phyloP scores from a whole-genome alignment of 1,140 invertebrate species.

The Maconellicoccus hirsutus region DNA sequence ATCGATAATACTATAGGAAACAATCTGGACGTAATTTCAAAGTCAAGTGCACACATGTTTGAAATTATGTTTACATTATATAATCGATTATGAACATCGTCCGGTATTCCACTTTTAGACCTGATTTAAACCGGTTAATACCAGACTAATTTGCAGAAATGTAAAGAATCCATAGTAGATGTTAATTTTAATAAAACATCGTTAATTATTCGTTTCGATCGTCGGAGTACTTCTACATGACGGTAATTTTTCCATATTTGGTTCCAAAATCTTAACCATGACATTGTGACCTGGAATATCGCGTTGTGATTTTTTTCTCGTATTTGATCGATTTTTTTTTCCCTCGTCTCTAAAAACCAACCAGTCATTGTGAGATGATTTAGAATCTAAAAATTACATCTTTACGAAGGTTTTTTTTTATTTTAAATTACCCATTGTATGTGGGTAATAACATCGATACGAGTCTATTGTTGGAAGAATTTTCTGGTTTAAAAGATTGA shows the following conservation, averaged over 20 bases:
- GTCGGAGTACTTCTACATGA: background rate
- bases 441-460: background rate
- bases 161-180: background rate
- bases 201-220: background rate
- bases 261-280: background rate
- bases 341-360: background rate
- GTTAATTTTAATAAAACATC: background rate
- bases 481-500: too few species aligned
- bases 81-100: background rate
- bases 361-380: background rate
- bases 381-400: too few species aligned
- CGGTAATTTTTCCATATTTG: too few species aligned
- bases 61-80: background rate
- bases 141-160: background rate
- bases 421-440: background rate
- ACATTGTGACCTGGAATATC: background rate
- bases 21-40: background rate
- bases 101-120: background rate
- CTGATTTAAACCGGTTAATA: slow-evolving; percentile 1
- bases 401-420: background rate
- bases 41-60: background rate
- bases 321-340: slow-evolving; percentile 1
- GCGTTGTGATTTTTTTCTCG: background rate
- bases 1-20: too few species aligned
- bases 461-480: slow-evolving; percentile 1